A percentile compares a stretch with the other conserved stretches of the same genome.
Conservation (phyloP, 1,140 invertebrate species). For the Chrysomallon squamiferum region DNA sequence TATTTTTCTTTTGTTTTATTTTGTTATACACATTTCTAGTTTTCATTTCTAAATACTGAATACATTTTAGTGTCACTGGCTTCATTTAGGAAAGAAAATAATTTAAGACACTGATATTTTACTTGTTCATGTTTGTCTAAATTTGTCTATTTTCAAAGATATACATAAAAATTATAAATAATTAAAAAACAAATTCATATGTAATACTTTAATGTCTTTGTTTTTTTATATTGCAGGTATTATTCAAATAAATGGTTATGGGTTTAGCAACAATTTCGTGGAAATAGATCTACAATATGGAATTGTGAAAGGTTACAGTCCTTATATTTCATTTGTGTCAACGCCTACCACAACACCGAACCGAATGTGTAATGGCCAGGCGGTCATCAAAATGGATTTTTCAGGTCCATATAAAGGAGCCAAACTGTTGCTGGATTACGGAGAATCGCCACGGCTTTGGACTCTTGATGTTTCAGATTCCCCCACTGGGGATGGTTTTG, state of each 20-base stretch:
- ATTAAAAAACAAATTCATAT: too few species aligned
- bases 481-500: constrained; percentile 50
- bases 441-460: constrained; percentile 55
- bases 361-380: constrained; percentile 48
- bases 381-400: constrained; percentile 57
- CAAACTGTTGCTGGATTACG: constrained; percentile 50
- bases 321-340: constrained; percentile 51
- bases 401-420: constrained; percentile 48
- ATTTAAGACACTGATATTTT: too few species aligned
- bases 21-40: too few species aligned
- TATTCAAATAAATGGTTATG: neutral
- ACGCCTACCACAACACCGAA: constrained; percentile 27
- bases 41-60: too few species aligned
- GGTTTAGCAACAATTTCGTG: constrained; percentile 33
- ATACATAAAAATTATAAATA: too few species aligned
- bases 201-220: too few species aligned
- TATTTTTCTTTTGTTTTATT: too few species aligned
- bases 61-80: too few species aligned
- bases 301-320: constrained; percentile 57
- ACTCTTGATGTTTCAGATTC: constrained; percentile 60
- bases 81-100: too few species aligned
- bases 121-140: too few species aligned
- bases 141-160: too few species aligned
- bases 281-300: constrained; percentile 50
- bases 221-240: constrained; percentile 6